phyloP scores from a whole-genome alignment of 2,888 invertebrate genomes.

The Cistogaster globosa region DNA sequence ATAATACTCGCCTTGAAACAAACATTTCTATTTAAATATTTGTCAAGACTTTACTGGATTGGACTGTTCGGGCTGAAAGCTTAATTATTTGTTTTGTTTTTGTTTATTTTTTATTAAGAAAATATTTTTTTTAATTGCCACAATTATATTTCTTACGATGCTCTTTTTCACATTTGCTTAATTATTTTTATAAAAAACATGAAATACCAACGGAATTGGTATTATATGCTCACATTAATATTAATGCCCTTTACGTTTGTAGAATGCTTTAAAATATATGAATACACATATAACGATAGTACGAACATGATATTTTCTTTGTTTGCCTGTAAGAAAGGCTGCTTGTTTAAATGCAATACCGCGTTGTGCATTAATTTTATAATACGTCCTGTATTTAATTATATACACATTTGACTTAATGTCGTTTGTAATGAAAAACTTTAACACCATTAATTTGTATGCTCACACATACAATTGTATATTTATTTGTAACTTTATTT shows the following conservation, averaged over 20 bases:
- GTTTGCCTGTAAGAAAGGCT: not conserved
- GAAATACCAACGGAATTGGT: conserved; percentile 20
- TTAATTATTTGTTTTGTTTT: not conserved
- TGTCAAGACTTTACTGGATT: not conserved
- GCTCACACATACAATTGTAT: not conserved
- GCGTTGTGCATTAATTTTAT: not conserved
- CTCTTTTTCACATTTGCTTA: conserved; percentile 20
- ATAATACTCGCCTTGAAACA: too few relatives aligned
- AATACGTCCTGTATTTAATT: conserved; percentile 9
- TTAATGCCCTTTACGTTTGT: conserved; percentile 13
- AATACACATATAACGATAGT: not conserved
- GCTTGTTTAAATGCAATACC: not conserved
- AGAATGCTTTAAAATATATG: not conserved
- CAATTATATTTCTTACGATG: conserved; percentile 13
- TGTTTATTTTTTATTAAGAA: not conserved
- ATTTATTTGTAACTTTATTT: not conserved
- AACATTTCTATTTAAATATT: too few relatives aligned
- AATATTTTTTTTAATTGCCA: not conserved
- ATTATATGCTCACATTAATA: conserved; percentile 20
- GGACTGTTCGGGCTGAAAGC: not conserved
- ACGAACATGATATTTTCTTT: not conserved
- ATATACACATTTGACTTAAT: conserved; percentile 34
- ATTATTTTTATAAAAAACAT: not conserved
- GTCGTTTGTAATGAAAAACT: conserved; percentile 46
- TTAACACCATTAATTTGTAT: conserved; percentile 55